These are phyloP conservation scores for Coelopa pilipes DNA, from an alignment of 2,888 invertebrate genomes.

Conservation along the genomic window DNA sequence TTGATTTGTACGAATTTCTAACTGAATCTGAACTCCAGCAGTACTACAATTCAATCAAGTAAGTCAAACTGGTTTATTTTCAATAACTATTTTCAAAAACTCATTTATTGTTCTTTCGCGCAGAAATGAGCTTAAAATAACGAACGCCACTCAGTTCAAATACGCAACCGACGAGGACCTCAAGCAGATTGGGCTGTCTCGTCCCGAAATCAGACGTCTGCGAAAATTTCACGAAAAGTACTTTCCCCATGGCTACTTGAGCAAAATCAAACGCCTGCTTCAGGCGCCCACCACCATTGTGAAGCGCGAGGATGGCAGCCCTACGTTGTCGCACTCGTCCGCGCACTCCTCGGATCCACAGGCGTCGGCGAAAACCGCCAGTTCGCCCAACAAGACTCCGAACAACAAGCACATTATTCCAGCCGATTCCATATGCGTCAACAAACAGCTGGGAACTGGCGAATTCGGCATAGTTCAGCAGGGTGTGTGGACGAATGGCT, in stretches of 20 bases:
- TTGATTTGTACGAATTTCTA: slow-evolving; percentile 87
- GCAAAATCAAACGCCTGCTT: slow-evolving; percentile 88
- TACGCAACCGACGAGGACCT: slow-evolving; percentile 95
- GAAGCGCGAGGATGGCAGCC: slow-evolving; percentile 57
- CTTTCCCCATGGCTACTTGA: slow-evolving; percentile 91
- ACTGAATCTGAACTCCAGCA: slow-evolving; percentile 94
- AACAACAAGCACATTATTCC: slow-evolving; percentile 88
- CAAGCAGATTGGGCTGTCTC: slow-evolving; percentile 89
- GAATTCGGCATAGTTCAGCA: slow-evolving; percentile 99
- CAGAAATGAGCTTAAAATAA: slow-evolving; percentile 89
- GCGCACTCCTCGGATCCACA: slow-evolving; percentile 43
- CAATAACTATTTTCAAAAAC: not conserved
- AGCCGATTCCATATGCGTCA: slow-evolving; percentile 90
- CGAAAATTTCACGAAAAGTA: slow-evolving; percentile 94
- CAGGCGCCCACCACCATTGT: slow-evolving; percentile 67
- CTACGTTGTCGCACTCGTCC: slow-evolving; percentile 33
- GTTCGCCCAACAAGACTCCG: slow-evolving; percentile 68
- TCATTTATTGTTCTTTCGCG: slow-evolving; percentile 5
- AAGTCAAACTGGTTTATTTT: slow-evolving; percentile 55
- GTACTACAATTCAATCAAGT: slow-evolving; percentile 84
- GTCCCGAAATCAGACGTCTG: slow-evolving; percentile 93
- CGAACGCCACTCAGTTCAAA: slow-evolving; percentile 88
- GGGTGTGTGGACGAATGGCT: slow-evolving; percentile 96
- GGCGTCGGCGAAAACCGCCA: slow-evolving; percentile 45
- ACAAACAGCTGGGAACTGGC: slow-evolving; percentile 94